Evolutionary conservation across 1,140 invertebrate genomes (phyloP).

Genomic region (Pantala flavescens): DNA sequence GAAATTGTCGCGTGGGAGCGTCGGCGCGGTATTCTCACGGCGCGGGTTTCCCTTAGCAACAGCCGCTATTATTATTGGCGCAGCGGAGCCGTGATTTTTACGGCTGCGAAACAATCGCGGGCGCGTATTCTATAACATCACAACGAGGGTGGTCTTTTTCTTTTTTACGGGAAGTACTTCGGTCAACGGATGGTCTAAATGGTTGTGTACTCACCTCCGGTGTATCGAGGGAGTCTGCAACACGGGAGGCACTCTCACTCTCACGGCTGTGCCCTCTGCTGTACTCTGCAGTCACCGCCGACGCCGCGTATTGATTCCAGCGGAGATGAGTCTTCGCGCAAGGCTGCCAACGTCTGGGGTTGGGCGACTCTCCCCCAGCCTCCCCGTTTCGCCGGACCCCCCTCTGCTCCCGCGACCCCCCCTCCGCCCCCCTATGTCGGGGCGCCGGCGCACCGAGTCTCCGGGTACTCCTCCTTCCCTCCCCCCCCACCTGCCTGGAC

Average conservation of each 20-base stretch:
- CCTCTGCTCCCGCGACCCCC: background rate
- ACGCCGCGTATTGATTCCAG: constrained; percentile 2
- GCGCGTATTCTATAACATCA: too few relatives aligned
- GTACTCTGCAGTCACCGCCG: constrained; percentile 1
- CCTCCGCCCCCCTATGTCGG: background rate
- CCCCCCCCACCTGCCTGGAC: background rate
- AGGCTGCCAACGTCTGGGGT: constrained; percentile 1
- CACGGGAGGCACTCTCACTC: background rate
- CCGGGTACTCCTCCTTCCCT: background rate
- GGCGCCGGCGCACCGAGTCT: background rate
- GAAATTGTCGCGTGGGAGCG: too few relatives aligned
- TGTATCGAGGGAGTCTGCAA: background rate
- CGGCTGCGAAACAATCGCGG: too few relatives aligned
- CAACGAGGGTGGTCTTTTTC: too few relatives aligned
- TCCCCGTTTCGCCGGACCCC: background rate
- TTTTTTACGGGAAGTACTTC: too few relatives aligned
- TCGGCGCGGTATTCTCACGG: too few relatives aligned
- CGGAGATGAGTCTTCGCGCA: constrained; percentile 6
- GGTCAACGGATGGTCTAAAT: too few relatives aligned
- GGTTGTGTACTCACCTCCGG: background rate
- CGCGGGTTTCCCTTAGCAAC: too few relatives aligned
- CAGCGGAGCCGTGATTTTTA: too few relatives aligned
- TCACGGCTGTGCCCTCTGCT: background rate
- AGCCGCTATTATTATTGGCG: too few relatives aligned
- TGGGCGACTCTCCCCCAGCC: background rate